Evolutionary conservation across 2,113 vertebrate genomes (phyloP).

Genomic region (Dromaius novaehollandiae): DNA sequence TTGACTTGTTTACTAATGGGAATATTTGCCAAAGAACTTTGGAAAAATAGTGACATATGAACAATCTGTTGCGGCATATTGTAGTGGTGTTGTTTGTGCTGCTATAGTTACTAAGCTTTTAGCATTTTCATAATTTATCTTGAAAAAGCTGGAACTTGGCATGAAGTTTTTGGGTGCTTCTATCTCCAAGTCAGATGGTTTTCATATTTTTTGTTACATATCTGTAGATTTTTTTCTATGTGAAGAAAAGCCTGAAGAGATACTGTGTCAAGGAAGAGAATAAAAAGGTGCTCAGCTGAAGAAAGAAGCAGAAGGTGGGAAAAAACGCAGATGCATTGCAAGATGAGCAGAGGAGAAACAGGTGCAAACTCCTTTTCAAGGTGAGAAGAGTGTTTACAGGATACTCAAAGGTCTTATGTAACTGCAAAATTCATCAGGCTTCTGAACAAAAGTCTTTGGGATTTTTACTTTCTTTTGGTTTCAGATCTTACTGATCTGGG

Average conservation of each 20-base stretch:
- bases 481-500: not conserved
- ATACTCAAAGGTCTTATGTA: not conserved
- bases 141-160: slow-evolving; percentile 56
- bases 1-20: slow-evolving; percentile 62
- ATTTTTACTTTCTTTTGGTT: not conserved
- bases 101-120: slow-evolving; percentile 55
- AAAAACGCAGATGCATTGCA: not conserved
- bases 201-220: slow-evolving; percentile 5
- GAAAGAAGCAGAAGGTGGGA: slow-evolving; percentile 14
- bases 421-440: not conserved
- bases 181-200: slow-evolving; percentile 47
- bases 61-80: slow-evolving; percentile 72
- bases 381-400: slow-evolving; percentile 24
- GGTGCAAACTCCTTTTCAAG: slow-evolving; percentile 6
- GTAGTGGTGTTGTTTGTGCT: slow-evolving; percentile 61
- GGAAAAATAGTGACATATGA: slow-evolving; percentile 65
- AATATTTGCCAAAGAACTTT: slow-evolving; percentile 61
- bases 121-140: slow-evolving; percentile 51
- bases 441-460: not conserved
- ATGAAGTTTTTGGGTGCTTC: slow-evolving; percentile 10
- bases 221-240: not conserved
- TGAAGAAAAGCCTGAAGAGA: not conserved
- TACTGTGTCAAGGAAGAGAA: slow-evolving; percentile 16
- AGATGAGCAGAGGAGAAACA: slow-evolving; percentile 12
- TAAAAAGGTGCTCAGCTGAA: not conserved